These are phyloP conservation scores for Sericinus montela DNA, from an alignment of 2,888 invertebrate species.

Conservation along the genomic window DNA sequence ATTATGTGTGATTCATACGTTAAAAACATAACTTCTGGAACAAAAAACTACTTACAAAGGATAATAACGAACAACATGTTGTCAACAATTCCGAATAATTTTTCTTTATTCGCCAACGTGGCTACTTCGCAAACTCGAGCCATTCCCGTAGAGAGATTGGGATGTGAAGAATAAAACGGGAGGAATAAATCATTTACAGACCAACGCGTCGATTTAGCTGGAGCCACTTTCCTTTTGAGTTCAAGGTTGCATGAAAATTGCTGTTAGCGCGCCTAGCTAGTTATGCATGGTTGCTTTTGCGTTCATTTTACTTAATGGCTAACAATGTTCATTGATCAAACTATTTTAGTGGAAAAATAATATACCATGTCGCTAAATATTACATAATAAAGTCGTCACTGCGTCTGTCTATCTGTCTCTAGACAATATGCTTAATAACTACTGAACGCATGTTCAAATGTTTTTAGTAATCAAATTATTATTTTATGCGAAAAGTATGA, in stretches of 20 bases:
- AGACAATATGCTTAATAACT: too few species aligned
- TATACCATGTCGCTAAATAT: too few species aligned
- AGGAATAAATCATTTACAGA: conserved; percentile 40
- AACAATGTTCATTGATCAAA: too few species aligned
- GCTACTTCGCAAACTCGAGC: conserved; percentile 13
- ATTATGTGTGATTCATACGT: too few species aligned
- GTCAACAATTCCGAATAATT: conserved; percentile 8
- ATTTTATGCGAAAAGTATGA: too few species aligned
- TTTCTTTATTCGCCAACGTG: not conserved
- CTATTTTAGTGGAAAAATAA: too few species aligned
- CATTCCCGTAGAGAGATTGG: conserved; percentile 29
- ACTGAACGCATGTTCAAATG: too few species aligned
- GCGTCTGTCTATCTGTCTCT: too few species aligned
- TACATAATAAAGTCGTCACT: too few species aligned
- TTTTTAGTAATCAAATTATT: too few species aligned
- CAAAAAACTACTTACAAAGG: conserved; percentile 9
- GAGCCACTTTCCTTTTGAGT: conserved; percentile 16
- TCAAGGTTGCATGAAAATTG: conserved; percentile 12
- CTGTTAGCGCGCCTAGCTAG: not conserved
- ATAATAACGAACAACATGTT: conserved; percentile 8
- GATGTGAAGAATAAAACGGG: conserved; percentile 35
- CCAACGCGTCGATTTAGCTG: conserved; percentile 32
- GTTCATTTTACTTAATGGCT: too few species aligned
- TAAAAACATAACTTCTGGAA: not conserved
- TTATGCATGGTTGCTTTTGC: not conserved